Conservation (phyloP, 2,113 vertebrate genomes). For the Origma solitaria region DNA sequence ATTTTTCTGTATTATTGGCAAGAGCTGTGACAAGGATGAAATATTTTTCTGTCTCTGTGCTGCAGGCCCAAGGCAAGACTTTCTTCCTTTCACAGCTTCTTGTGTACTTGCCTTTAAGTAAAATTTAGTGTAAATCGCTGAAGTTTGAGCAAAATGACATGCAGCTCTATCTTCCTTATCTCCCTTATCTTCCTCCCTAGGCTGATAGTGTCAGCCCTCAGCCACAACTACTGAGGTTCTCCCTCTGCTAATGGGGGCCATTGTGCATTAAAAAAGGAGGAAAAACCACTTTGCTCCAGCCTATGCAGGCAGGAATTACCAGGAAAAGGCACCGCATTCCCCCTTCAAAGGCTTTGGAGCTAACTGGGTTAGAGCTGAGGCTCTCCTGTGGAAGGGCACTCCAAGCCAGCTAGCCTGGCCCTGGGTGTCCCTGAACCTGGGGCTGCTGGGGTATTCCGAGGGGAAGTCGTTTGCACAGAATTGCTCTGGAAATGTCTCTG, state of each 20-base stretch:
- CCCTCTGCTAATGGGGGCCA: not conserved
- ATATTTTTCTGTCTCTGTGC: not conserved
- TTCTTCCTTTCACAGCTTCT: not conserved
- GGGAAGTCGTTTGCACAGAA: not conserved
- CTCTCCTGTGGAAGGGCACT: not conserved
- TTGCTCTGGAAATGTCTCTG: not conserved
- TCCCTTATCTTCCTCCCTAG: not conserved
- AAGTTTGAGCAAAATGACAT: not conserved
- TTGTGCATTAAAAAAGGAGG: not conserved
- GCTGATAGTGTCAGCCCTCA: not conserved
- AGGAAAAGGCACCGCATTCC: not conserved
- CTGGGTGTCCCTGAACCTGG: not conserved
- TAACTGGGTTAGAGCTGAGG: not conserved
- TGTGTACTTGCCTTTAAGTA: not conserved
- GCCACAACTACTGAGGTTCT: not conserved
- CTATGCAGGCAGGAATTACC: not conserved
- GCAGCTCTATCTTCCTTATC: too few relatives aligned
- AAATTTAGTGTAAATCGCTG: not conserved
- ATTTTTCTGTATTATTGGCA: slow-evolving; percentile 16
- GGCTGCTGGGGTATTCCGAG: not conserved
- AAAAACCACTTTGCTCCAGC: not conserved
- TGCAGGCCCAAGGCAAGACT: not conserved
- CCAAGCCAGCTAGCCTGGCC: slow-evolving; percentile 15
- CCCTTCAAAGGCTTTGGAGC: not conserved
- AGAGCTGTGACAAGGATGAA: not conserved